A percentile compares a stretch with the other conserved stretches of the same genome.
Evolutionary conservation across 2,888 invertebrate species (phyloP).

Genomic region (Drosophila algonquin): DNA sequence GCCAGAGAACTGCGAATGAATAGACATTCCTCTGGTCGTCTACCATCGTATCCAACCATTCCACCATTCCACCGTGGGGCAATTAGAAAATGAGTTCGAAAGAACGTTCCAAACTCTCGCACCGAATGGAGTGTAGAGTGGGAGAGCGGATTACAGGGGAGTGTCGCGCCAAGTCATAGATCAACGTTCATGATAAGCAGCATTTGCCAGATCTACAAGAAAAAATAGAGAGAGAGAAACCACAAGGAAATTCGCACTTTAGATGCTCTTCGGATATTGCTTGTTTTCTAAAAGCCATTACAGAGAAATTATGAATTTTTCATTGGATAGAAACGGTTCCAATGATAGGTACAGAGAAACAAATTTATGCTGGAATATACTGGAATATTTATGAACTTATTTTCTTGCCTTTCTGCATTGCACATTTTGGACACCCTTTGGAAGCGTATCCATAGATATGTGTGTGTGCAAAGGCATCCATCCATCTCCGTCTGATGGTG

Average conservation of each 20-base stretch:
- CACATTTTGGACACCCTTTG: background rate
- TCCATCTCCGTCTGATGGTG: constrained; percentile 28
- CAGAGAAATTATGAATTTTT: background rate
- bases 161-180: constrained; percentile 71
- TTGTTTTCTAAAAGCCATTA: background rate
- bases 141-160: background rate
- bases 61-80: constrained; percentile 72
- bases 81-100: constrained; percentile 78
- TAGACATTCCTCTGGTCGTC: constrained; percentile 63
- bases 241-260: background rate
- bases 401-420: background rate
- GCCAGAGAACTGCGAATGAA: constrained; percentile 51
- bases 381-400: too few species aligned
- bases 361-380: too few species aligned
- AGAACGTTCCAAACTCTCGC: constrained; percentile 62
- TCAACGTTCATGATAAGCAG: constrained; percentile 73
- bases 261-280: background rate
- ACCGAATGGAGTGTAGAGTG: constrained; percentile 18
- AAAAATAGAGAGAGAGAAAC: constrained; percentile 11
- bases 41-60: background rate
- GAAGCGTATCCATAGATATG: constrained; percentile 7
- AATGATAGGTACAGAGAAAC: too few species aligned
- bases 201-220: constrained; percentile 35
- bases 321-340: too few species aligned
- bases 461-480: constrained; percentile 26